Base-by-base conservation (phyloP, 2,113 vertebrate species). In the Procavia capensis region DNA sequence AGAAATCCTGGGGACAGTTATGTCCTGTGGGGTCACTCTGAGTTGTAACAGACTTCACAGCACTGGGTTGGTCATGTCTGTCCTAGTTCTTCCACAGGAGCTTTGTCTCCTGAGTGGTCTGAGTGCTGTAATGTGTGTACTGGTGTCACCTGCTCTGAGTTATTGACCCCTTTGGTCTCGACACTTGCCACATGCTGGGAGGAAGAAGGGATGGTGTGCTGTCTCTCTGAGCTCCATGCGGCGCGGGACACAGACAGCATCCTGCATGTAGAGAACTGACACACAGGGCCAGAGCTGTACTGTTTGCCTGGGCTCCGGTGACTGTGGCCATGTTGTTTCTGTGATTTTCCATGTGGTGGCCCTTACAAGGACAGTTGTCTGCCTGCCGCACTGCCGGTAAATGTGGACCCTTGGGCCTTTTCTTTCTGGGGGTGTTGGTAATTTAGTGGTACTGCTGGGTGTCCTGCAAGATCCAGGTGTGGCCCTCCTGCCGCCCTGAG, bases 271-370 rank as follows among this genome's bases (percentile, higher is more conserved):
- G 68, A 8, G 50, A 29, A 50, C 9, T 3, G 17, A 13, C 13
- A 45, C 10, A 13, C 29, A 29, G 74, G 1, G 19, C 19, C 0
- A 9, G 76, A 31, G 13, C 34, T 9, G 74, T 2, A 1, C 68
- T 1, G 4, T 7, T 43, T 2, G 0, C 27, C 1, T 1, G 17
- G 1, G 0, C 0, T 5, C 29, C 5, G 3, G 34, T 11, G 59
- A 8, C 17, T 78, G 8, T 0, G 36, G 68, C 0, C 4, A 20
- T 2, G 2, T 4, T 19, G 9, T 8, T 14, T 80, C 6, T 39
- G 14, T 25, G 14, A 47, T 19, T 24, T 68, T 36, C 25, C 45
- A 17, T 1, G 1, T 1, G 0, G 47, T 6, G 6, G 59, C 11
- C 50, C 50, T 16, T 16, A 54, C 50, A 54, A 54, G 50, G 13